phyloP scores from a whole-genome alignment of 2,797 vertebrate species.

The Pangasius sanitwongsei region DNA sequence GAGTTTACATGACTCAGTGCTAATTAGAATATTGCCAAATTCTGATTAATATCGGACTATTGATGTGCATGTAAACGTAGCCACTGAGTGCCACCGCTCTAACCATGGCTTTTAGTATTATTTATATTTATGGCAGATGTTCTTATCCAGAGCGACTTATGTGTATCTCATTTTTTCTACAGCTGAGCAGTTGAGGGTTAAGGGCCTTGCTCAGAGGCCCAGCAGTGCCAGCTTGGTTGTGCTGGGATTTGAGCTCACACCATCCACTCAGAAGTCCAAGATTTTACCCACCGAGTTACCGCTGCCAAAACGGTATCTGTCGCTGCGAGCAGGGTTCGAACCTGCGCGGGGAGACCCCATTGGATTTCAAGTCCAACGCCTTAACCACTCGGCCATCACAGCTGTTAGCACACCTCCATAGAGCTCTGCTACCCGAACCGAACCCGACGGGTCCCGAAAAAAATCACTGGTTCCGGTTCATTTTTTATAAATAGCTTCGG shows the following conservation, averaged over 20 bases:
- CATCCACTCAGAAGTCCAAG: neutral
- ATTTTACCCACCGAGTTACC: neutral
- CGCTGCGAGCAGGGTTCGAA: slow-evolving; percentile 1
- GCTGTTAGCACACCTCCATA: fast-evolving
- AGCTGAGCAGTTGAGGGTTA: neutral
- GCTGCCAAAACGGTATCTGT: fast-evolving
- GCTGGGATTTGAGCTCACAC: neutral
- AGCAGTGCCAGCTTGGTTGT: neutral
- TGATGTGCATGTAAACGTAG: no score
- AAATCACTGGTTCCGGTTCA: no score
- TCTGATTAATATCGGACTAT: no score
- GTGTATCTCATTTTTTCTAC: neutral
- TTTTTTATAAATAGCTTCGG: no score
- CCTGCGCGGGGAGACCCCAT: neutral
- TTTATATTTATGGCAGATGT: neutral
- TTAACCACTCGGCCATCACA: slow-evolving; percentile 24
- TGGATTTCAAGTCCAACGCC: slow-evolving; percentile 12
- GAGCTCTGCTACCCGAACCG: no score
- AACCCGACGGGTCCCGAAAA: no score
- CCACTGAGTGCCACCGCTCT: neutral
- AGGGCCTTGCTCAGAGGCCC: neutral
- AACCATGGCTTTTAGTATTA: neutral
- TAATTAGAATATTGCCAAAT: no score
- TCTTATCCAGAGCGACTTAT: neutral
- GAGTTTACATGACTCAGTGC: no score